Percentiles rank a stretch among this genome's conserved stretches.
Conservation (phyloP, 2,113 vertebrate species). For the Psittacara wagleri region DNA sequence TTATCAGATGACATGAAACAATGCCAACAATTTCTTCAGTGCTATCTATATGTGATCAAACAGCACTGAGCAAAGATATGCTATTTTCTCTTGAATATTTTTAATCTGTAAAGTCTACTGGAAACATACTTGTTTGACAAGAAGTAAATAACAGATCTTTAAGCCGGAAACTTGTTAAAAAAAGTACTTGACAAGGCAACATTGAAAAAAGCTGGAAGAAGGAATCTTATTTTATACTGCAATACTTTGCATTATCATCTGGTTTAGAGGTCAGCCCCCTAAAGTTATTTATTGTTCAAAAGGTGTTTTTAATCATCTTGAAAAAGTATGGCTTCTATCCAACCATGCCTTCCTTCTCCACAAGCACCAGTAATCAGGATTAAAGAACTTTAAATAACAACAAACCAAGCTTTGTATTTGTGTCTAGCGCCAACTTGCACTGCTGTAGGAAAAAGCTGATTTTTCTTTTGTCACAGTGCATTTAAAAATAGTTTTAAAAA, state of each 20-base stretch:
- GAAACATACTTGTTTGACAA: conserved; percentile 46
- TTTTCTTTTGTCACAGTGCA: neutral
- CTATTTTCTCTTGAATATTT: conserved; percentile 22
- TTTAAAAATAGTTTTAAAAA: neutral
- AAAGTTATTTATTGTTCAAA: conserved; percentile 44
- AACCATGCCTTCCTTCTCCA: conserved; percentile 27
- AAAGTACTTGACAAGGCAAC: neutral
- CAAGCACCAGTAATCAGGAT: conserved; percentile 41
- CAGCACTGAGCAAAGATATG: neutral
- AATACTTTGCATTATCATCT: neutral
- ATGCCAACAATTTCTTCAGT: conserved; percentile 1
- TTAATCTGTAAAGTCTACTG: conserved; percentile 30
- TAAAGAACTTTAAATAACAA: conserved; percentile 45
- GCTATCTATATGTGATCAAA: conserved; percentile 42
- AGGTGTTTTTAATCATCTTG: conserved; percentile 55
- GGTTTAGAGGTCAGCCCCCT: conserved; percentile 12
- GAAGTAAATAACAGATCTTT: conserved; percentile 25
- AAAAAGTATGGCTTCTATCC: conserved; percentile 42
- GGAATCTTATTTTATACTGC: neutral
- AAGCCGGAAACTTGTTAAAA: conserved; percentile 27
- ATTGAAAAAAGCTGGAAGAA: conserved; percentile 12
- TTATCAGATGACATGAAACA: conserved; percentile 67
- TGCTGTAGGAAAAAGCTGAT: neutral
- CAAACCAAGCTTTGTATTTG: conserved; percentile 29
- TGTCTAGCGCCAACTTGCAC: neutral